Percentiles rank a stretch among this genome's conserved stretches.
Evolutionary conservation across 35 echinoderm and acorn worm genomes (phyloP).

Genomic region (Patiria miniata): DNA sequence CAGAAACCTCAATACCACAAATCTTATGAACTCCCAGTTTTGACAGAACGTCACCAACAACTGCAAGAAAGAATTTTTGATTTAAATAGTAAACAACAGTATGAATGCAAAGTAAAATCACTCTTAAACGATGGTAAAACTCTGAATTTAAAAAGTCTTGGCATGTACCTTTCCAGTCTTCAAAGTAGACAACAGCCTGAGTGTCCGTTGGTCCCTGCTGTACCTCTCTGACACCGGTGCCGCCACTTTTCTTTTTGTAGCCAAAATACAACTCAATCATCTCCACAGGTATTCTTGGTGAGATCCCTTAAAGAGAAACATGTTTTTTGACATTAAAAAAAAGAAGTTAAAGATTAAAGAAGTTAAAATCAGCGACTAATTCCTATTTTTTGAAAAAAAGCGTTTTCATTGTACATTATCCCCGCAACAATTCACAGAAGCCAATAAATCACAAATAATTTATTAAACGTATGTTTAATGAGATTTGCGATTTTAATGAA

Average conservation of each 20-base stretch:
- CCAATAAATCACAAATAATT: background rate
- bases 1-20: no score
- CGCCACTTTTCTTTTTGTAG: conserved; percentile 39
- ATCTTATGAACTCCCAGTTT: no score
- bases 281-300: background rate
- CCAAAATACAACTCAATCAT: conserved; percentile 55
- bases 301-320: background rate
- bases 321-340: background rate
- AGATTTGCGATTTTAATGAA: background rate
- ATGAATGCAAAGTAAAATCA: no score
- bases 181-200: conserved; percentile 32
- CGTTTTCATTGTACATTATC: no score
- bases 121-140: no score
- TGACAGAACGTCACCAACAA: no score
- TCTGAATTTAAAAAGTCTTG: no score
- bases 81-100: no score
- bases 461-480: background rate
- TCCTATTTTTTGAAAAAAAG: no score
- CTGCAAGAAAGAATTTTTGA: no score
- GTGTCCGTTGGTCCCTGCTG: background rate
- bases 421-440: background rate
- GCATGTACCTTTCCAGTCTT: conserved; percentile 45
- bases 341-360: background rate
- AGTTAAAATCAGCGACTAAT: background rate
- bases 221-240: conserved; percentile 26